Percentiles rank a stretch among this genome's conserved stretches.
Conservation (phyloP, 2,113 vertebrate genomes). For the Ophthalmolycus amberensis region DNA sequence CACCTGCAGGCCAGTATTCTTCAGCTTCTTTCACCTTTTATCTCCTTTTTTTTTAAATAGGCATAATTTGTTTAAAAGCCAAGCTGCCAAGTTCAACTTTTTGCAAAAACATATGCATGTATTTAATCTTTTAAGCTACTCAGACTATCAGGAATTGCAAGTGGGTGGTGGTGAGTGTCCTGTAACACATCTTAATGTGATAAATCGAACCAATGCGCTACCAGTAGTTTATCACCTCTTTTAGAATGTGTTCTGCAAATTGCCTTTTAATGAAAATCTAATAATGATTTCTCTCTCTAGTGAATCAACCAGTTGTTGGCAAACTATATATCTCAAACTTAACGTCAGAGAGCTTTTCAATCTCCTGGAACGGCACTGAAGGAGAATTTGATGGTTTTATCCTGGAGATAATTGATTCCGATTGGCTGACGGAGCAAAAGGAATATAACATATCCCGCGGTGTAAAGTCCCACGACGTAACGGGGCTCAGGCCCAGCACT, state of each 20-base stretch:
- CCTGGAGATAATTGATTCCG: slow-evolving; percentile 97
- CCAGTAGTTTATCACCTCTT: not conserved
- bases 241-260: slow-evolving; percentile 13
- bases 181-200: slow-evolving; percentile 18
- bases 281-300: slow-evolving; percentile 87
- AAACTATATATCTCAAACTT: slow-evolving; percentile 88
- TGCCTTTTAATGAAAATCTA: slow-evolving; percentile 55
- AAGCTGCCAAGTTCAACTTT: slow-evolving; percentile 7
- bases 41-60: not conserved
- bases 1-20: slow-evolving; percentile 14
- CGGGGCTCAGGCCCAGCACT: slow-evolving; percentile 90
- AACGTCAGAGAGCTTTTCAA: slow-evolving; percentile 91
- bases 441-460: slow-evolving; percentile 88
- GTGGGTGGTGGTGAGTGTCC: slow-evolving; percentile 58
- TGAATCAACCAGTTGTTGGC: slow-evolving; percentile 85
- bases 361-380: slow-evolving; percentile 88
- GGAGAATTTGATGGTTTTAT: slow-evolving; percentile 89
- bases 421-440: slow-evolving; percentile 89
- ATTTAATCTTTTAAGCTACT: slow-evolving; percentile 38
- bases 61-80: not conserved
- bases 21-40: not conserved
- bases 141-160: slow-evolving; percentile 44
- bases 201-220: slow-evolving; percentile 1
- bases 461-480: slow-evolving; percentile 85
- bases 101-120: slow-evolving; percentile 49